Evolutionary conservation across 92 coral and sea anemone species (phyloP).

Genomic region (Plumapathes pennacea): DNA sequence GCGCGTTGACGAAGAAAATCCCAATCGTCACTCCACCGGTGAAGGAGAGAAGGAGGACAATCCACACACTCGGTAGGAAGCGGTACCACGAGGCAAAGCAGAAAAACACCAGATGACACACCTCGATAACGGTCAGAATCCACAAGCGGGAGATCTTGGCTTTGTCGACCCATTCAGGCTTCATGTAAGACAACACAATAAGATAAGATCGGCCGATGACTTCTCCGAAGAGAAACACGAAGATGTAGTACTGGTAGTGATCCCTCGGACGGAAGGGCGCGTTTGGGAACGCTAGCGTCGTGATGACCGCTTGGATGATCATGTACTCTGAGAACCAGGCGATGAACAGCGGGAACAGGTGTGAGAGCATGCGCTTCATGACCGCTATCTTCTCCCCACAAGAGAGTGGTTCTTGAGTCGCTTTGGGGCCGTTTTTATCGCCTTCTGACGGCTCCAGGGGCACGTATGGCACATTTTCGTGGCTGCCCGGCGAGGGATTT

Average conservation of each 20-base stretch:
- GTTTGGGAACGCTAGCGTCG: constrained; percentile 76
- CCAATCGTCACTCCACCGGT: constrained; percentile 77
- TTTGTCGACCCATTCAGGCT: constrained; percentile 50
- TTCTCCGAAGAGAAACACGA: constrained; percentile 71
- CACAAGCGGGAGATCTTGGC: constrained; percentile 70
- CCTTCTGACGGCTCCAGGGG: constrained; percentile 36
- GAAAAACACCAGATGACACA: constrained; percentile 66
- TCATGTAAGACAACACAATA: constrained; percentile 47
- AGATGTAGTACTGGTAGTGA: constrained; percentile 83
- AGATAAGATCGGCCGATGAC: constrained; percentile 77
- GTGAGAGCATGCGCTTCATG: constrained; percentile 57
- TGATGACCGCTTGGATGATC: constrained; percentile 75
- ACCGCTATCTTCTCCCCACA: constrained; percentile 63
- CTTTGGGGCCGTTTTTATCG: constrained; percentile 2
- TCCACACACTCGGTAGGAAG: constrained; percentile 66
- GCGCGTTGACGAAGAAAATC: constrained; percentile 56
- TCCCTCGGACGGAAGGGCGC: constrained; percentile 89
- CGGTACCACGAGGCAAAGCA: constrained; percentile 74
- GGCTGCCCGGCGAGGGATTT: constrained; percentile 17
- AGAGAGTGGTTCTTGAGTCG: constrained; percentile 26
- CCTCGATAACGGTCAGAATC: constrained; percentile 69
- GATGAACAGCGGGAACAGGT: constrained; percentile 53
- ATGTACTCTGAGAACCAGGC: constrained; percentile 87
- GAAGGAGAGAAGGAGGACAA: constrained; percentile 63
- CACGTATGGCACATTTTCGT: constrained; percentile 48